Conservation (phyloP, 2,113 vertebrate genomes). For the Melanostigma gelatinosum region DNA sequence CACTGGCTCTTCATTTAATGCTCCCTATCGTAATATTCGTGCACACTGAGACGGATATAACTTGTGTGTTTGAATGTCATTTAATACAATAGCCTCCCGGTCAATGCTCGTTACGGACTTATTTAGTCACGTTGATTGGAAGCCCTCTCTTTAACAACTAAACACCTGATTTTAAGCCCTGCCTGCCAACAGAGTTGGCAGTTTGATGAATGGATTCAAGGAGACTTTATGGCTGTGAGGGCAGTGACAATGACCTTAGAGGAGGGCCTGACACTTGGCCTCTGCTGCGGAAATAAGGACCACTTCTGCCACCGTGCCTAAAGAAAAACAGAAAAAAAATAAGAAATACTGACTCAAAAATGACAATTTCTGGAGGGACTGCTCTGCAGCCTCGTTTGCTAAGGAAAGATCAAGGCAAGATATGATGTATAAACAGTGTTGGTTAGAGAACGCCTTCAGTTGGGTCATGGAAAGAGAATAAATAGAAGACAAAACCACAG, state of each 20-base stretch:
- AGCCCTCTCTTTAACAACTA: not conserved
- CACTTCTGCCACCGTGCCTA: slow-evolving; percentile 60
- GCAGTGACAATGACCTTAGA: slow-evolving; percentile 28
- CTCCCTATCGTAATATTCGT: not conserved
- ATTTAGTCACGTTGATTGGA: not conserved
- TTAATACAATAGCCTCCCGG: not conserved
- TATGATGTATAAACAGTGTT: not conserved
- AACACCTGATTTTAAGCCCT: not conserved
- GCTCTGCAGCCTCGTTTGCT: not conserved
- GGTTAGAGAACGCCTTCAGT: not conserved
- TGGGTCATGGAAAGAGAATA: slow-evolving; percentile 34
- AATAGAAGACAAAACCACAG: slow-evolving; percentile 36
- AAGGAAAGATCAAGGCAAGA: not conserved
- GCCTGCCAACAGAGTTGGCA: not conserved
- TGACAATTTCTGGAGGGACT: not conserved
- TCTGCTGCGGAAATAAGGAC: slow-evolving; percentile 47
- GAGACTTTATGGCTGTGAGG: not conserved
- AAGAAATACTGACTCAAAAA: not conserved
- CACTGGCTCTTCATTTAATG: not conserved
- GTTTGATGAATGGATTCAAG: not conserved
- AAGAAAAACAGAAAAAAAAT: not conserved
- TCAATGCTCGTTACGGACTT: too few species aligned
- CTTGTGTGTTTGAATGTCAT: not conserved
- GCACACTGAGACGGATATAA: not conserved
- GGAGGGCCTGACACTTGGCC: slow-evolving; percentile 53